Base-by-base conservation (phyloP, 2,113 vertebrate genomes). In the Neolamprologus modestus region DNA sequence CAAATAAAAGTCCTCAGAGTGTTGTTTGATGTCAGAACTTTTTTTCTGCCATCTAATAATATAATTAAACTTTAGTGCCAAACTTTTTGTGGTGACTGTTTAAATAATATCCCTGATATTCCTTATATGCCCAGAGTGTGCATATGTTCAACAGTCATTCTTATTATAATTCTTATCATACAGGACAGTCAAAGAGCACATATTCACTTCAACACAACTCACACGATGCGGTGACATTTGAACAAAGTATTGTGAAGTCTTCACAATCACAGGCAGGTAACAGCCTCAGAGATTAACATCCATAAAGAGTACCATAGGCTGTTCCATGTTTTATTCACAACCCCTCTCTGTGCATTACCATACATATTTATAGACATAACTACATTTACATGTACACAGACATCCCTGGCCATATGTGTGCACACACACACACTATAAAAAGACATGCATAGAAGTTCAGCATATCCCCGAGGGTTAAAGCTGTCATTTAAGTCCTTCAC, bases 281-380 rank as follows among this genome's bases (percentile, higher is more conserved):
- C 47, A 8, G 54, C 90, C 90, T 87, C 73, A 26, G 57, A 92
- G 92, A 93, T 91, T 87, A 91, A 90, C 86, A 91, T 82, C 92
- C 88, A 88, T 82, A 55, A 92, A 88, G 89, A 82, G 59, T 79
- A 19, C 59, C 87, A 52, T 90, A 85, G 92, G 88, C 93, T 91
- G 88, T 84, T 88, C 83, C 91, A 93, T 93, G 90, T 94, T 94
- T 96, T 93, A 94, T 94, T 95, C 92, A 93, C 92, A 76, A 45
- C 76, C 87, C 40, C 82, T 40, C 78, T 26, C 66, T 6, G 63
- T 92, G 88, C 88, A 91, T 94, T 94, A 87, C 81, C 92, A 94
- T 93, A 85, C 93, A 94, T 95, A 96, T 93, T 94, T 91, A 95
- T 94, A 90, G 91, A 84, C 7, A 87, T 90, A 93, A 86, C 87